These are phyloP conservation scores for Ceyx melanurus DNA, from an alignment of 2,113 vertebrate genomes.

Conservation along the genomic window DNA sequence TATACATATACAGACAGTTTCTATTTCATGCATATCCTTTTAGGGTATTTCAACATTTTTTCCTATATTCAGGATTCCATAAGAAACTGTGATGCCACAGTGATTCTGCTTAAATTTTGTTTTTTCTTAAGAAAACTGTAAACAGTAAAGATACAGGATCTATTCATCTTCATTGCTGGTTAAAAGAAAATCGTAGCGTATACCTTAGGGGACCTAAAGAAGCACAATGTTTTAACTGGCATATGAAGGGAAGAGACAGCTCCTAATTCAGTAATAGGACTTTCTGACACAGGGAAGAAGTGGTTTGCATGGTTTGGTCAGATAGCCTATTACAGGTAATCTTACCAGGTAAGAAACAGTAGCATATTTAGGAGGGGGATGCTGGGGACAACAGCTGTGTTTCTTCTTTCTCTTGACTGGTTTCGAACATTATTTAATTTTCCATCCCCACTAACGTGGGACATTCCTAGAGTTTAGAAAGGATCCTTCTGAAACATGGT, in stretches of 20 bases:
- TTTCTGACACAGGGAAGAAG: background rate
- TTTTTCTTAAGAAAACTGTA: slow-evolving; percentile 51
- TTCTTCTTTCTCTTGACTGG: background rate
- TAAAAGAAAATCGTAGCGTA: background rate
- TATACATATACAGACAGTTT: background rate
- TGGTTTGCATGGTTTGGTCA: background rate
- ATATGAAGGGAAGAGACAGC: slow-evolving; percentile 11
- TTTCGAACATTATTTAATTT: background rate
- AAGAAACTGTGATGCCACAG: background rate
- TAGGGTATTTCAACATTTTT: background rate
- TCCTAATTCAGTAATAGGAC: slow-evolving; percentile 39
- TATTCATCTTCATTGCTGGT: slow-evolving; percentile 44
- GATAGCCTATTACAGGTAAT: background rate
- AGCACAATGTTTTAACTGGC: slow-evolving; percentile 10
- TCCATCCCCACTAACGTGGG: background rate
- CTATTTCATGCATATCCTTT: background rate
- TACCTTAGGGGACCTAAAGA: slow-evolving; percentile 35
- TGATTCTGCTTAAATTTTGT: background rate
- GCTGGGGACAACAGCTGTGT: background rate
- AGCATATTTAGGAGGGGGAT: background rate
- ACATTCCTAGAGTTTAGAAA: background rate
- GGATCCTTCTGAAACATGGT: background rate
- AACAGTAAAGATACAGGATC: background rate
- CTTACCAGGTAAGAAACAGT: background rate
- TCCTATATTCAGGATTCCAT: background rate